phyloP scores from a whole-genome alignment of 1,140 invertebrate genomes.

The Batillaria attramentaria region DNA sequence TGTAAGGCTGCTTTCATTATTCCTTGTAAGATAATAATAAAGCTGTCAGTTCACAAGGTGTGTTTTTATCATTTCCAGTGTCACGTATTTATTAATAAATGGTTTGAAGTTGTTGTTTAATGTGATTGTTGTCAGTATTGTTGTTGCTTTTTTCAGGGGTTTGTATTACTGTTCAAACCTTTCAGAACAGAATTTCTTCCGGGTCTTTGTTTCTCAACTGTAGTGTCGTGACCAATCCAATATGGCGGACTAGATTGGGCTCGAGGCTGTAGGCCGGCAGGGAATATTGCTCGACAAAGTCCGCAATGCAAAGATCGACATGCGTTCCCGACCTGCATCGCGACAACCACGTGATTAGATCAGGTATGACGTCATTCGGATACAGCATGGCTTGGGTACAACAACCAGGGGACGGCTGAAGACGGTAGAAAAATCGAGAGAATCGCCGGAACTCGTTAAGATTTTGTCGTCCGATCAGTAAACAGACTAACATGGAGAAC shows the following conservation, averaged over 20 bases:
- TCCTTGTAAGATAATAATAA: too few relatives aligned
- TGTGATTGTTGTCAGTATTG: too few relatives aligned
- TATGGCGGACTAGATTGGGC: slow-evolving; percentile 49
- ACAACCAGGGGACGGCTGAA: slow-evolving; percentile 39
- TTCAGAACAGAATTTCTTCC: slow-evolving; percentile 40
- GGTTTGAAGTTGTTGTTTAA: too few relatives aligned
- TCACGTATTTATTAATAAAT: too few relatives aligned
- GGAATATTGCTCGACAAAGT: slow-evolving; percentile 32
- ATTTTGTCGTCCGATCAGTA: slow-evolving; percentile 42
- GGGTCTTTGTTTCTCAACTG: slow-evolving; percentile 32
- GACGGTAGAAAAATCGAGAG: slow-evolving; percentile 35
- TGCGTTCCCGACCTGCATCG: neutral
- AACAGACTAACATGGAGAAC: slow-evolving; percentile 24
- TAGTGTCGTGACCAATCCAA: slow-evolving; percentile 63
- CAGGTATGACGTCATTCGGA: slow-evolving; percentile 27
- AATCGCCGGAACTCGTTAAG: slow-evolving; percentile 43
- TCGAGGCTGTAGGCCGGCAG: slow-evolving; percentile 47
- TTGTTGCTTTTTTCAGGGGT: too few relatives aligned
- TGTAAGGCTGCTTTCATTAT: too few relatives aligned
- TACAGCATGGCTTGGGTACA: slow-evolving; percentile 52
- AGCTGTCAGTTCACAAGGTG: too few relatives aligned
- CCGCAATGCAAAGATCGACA: slow-evolving; percentile 44
- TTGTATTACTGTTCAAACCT: too few relatives aligned
- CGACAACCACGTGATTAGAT: slow-evolving; percentile 35
- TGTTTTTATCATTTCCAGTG: too few relatives aligned